These are phyloP conservation scores for Oryctolagus cuniculus DNA, from an alignment of 2,113 vertebrate species.

Conservation along the genomic window DNA sequence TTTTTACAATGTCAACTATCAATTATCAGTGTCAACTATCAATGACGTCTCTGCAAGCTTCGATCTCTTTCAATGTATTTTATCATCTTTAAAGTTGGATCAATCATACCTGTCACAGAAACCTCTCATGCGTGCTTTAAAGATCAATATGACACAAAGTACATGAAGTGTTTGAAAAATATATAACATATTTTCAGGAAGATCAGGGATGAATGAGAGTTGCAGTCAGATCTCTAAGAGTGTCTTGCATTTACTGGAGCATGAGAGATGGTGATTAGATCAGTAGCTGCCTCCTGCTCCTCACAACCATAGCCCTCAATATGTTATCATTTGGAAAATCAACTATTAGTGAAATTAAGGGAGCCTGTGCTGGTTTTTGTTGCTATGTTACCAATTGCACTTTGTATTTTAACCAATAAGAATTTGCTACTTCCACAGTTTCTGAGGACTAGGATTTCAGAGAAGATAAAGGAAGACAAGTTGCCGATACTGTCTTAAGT, in stretches of 20 bases:
- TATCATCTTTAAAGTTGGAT: constrained; percentile 51
- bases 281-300: neutral
- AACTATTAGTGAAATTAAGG: neutral
- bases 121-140: neutral
- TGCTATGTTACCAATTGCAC: neutral
- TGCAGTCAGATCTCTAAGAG: neutral
- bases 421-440: neutral
- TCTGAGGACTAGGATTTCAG: neutral
- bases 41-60: neutral
- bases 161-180: neutral
- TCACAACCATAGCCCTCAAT: neutral
- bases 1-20: neutral
- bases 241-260: neutral
- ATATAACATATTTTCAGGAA: constrained; percentile 38
- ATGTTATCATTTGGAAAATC: neutral
- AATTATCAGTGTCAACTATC: neutral
- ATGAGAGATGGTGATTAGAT: neutral
- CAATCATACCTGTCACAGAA: constrained; percentile 32
- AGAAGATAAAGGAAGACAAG: neutral
- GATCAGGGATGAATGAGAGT: neutral
- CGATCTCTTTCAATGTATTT: constrained; percentile 8
- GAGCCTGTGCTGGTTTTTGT: neutral
- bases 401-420: neutral
- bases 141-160: neutral
- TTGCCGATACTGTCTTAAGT: neutral